These are phyloP conservation scores for Himantopus leucocephalus DNA, from an alignment of 2,113 vertebrate species.

Conservation along the genomic window DNA sequence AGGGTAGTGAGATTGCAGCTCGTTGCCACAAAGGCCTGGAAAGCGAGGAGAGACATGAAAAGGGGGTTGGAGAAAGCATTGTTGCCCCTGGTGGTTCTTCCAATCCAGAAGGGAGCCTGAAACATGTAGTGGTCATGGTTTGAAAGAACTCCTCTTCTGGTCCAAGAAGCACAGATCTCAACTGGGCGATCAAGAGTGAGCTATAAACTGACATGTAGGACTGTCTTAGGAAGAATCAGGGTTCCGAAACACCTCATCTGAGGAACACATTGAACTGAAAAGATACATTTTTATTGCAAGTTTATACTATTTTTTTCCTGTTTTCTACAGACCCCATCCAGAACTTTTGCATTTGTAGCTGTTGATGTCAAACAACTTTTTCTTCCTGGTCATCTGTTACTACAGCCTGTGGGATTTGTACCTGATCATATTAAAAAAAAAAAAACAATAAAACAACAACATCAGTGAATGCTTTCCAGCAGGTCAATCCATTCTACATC, in stretches of 20 bases:
- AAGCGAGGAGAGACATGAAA: neutral
- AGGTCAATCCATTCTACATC: neutral
- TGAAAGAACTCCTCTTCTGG: neutral
- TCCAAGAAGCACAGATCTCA: neutral
- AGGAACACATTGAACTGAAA: neutral
- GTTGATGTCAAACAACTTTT: neutral
- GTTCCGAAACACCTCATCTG: neutral
- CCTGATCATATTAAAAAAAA: neutral
- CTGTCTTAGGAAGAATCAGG: neutral
- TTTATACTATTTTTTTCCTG: fast-evolving
- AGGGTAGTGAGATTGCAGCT: neutral
- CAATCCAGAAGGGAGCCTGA: neutral
- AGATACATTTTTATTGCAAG: neutral
- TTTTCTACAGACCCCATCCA: neutral
- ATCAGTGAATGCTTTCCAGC: neutral
- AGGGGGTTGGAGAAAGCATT: neutral
- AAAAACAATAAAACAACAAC: neutral
- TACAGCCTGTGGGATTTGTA: neutral
- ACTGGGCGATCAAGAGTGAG: neutral
- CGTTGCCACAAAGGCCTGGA: neutral
- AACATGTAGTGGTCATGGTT: fast-evolving
- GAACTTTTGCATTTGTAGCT: neutral
- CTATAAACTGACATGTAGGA: neutral
- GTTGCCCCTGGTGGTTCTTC: neutral
- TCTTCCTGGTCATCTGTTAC: neutral